Base-by-base conservation (phyloP, 2,797 vertebrate genomes). In the Zalophus californianus region DNA sequence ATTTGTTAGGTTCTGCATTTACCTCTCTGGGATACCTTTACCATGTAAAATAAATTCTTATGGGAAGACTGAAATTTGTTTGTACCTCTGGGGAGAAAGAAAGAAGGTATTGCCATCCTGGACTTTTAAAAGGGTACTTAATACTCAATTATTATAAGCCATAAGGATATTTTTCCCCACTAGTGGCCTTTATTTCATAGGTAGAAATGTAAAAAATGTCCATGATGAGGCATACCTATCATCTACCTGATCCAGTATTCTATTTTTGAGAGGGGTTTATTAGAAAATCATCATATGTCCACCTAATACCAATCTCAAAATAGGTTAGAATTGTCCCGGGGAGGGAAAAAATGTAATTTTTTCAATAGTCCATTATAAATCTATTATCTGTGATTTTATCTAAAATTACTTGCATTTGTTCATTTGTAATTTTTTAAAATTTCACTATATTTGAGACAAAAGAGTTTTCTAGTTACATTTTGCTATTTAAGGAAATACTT, bases 1-100 rank as follows among this genome's bases (percentile, higher is more conserved):
- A 94, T 88, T 79, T 84, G 21, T 96, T 93, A 95, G 58, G 79
- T 96, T 94, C 23, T 93, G 23, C 41, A 82, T 82, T 86, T 50
- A 64, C 64, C 77, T 92, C 27, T 83, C 48, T 93, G 29, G 79
- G 35, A 73, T 90, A 75, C 7, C 15, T 96, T 77, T 64, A 87
- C 56, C 44, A 82, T 82, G 23, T 93, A 77, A 88, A 90, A 48
- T 90, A 73, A 85, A 27, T 84, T 93, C 68, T 90, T 89, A 35
- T 82, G 44, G 66, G 58, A 87, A 96, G 78, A 94, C 12, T 52
- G 38, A 90, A 32, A 18, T 87, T 94, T 79, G 18, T 75, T 90
- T 97, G 20, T 86, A 78, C n/a, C 79, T 97, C 50, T 92, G 38
- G n/a, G 25, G 13, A 77, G 29, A 66, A 94, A 95, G 77, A 91